Conservation (phyloP, 2,113 vertebrate species). For the Stigmatopora argus region DNA sequence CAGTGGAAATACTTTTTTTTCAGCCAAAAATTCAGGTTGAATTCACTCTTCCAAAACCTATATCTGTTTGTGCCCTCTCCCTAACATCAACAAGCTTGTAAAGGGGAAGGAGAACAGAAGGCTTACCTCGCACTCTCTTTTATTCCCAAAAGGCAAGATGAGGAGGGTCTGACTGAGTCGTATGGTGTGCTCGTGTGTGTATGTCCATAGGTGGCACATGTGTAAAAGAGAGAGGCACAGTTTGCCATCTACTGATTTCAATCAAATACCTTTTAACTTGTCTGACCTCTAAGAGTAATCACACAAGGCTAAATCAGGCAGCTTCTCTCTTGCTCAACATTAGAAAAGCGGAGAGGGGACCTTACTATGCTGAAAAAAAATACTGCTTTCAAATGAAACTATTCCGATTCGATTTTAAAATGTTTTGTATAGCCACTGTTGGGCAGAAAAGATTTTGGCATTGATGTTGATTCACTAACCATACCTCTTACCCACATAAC, state of each 20-base stretch:
- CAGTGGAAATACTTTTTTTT: conserved; percentile 77
- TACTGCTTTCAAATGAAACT: conserved; percentile 39
- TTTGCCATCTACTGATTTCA: conserved; percentile 78
- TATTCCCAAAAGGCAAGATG: conserved; percentile 64
- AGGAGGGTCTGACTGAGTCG: conserved; percentile 46
- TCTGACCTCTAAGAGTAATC: conserved; percentile 71
- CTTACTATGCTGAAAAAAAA: not conserved
- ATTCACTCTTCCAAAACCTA: conserved; percentile 38
- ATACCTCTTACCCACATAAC: too few species aligned
- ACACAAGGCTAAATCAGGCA: conserved; percentile 65
- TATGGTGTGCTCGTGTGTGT: conserved; percentile 25
- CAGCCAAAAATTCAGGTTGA: conserved; percentile 68
- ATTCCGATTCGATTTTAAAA: conserved; percentile 40
- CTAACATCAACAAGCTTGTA: conserved; percentile 48
- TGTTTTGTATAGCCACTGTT: conserved; percentile 20
- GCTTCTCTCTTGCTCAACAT: conserved; percentile 54
- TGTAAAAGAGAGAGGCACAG: conserved; percentile 50
- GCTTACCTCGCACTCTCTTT: conserved; percentile 50
- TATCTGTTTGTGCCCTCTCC: conserved; percentile 39
- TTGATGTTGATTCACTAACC: too few species aligned
- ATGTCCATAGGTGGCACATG: conserved; percentile 21
- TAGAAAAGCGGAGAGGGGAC: conserved; percentile 34
- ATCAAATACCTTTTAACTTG: conserved; percentile 79
- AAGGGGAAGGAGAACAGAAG: conserved; percentile 38
- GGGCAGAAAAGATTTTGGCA: not conserved